phyloP scores from a whole-genome alignment of 1,140 invertebrate species.

The Daktulosphaira vitifoliae region DNA sequence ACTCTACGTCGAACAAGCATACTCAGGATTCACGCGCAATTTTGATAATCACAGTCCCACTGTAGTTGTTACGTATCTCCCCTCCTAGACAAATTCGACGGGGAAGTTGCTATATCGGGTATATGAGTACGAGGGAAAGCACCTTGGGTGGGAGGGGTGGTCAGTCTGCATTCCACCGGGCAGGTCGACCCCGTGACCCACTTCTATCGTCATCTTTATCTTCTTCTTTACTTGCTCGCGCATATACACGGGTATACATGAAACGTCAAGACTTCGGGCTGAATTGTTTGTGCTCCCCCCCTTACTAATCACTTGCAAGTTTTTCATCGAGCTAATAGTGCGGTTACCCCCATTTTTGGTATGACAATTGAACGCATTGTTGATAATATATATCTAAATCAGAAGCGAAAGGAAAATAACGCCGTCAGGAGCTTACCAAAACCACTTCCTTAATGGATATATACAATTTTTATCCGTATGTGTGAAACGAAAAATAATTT shows the following conservation, averaged over 20 bases:
- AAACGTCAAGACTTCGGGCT: neutral
- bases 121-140: conserved; percentile 17
- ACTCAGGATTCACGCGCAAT: neutral
- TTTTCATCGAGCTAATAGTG: too few relatives aligned
- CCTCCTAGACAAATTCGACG: neutral
- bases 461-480: too few relatives aligned
- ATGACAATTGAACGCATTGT: neutral
- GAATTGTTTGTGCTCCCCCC: too few relatives aligned
- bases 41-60: neutral
- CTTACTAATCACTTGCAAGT: too few relatives aligned
- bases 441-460: neutral
- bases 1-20: neutral
- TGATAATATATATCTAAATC: too few relatives aligned
- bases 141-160: conserved; percentile 25
- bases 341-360: conserved; percentile 6
- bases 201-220: conserved; percentile 1
- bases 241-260: neutral
- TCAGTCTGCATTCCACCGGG: conserved; percentile 30
- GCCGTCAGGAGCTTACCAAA: conserved; percentile 1
- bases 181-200: conserved; percentile 30
- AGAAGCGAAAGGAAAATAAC: conserved; percentile 12
- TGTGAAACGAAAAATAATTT: too few relatives aligned
- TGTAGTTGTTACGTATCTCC: conserved; percentile 12
- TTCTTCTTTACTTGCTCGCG: neutral
- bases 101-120: neutral